Percentiles rank a stretch among this genome's conserved stretches.
These are phyloP conservation scores for Ennomos fuscantarius DNA, from an alignment of 2,888 invertebrate species.

Conservation along the genomic window DNA sequence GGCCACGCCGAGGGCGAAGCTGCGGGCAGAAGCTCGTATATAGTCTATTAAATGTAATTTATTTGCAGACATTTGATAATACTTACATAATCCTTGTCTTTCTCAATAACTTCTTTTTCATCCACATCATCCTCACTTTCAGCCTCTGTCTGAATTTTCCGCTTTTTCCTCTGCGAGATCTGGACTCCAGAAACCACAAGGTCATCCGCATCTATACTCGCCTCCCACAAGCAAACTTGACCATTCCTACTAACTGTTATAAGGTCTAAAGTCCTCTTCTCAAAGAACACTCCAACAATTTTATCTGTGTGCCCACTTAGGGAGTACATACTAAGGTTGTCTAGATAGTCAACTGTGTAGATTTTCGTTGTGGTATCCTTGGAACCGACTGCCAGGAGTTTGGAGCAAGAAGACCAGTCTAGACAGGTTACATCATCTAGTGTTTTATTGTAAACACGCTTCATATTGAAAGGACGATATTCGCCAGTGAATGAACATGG, in stretches of 20 bases:
- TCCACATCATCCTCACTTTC: slow-evolving; percentile 89
- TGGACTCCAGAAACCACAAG: slow-evolving; percentile 83
- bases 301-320: slow-evolving; percentile 94
- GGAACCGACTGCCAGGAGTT: slow-evolving; percentile 94
- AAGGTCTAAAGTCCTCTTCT: slow-evolving; percentile 93
- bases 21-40: too few species aligned
- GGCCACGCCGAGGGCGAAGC: too few species aligned
- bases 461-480: slow-evolving; percentile 95
- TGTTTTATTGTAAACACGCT: slow-evolving; percentile 92
- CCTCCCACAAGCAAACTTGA: slow-evolving; percentile 92
- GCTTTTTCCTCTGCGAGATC: slow-evolving; percentile 79
- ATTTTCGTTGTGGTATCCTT: slow-evolving; percentile 95
- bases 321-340: slow-evolving; percentile 90
- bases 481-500: slow-evolving; percentile 92
- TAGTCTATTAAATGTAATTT: too few species aligned
- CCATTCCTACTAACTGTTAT: slow-evolving; percentile 94
- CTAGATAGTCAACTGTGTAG: slow-evolving; percentile 90
- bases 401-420: slow-evolving; percentile 97
- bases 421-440: slow-evolving; percentile 94
- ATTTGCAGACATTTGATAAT: background rate
- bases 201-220: slow-evolving; percentile 89
- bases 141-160: slow-evolving; percentile 65
- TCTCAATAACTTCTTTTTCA: slow-evolving; percentile 83
- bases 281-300: slow-evolving; percentile 95
- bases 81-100: slow-evolving; percentile 78